Base-by-base conservation (phyloP, 2,797 vertebrate genomes). In the Oreochromis mossambicus region DNA sequence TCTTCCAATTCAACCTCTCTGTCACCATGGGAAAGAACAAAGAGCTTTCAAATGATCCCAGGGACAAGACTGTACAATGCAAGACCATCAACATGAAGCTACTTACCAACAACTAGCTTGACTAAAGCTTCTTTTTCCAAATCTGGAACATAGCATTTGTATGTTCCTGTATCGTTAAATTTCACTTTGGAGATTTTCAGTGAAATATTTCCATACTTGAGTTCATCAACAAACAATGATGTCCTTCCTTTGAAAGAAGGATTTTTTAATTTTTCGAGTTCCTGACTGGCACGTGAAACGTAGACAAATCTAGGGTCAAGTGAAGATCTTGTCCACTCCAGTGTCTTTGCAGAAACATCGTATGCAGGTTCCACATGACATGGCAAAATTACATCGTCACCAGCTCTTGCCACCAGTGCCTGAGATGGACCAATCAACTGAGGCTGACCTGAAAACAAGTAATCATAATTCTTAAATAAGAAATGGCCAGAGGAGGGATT, bases 11-110 rank as follows among this genome's bases (percentile, higher is more conserved):
- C 2, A 4, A 52, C 51, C 5, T 52, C n/a, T 12, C 50, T 3
- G 12, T 54, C 51, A 21, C 1, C n/a, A 24, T 24, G 10, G 0
- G 0, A 1, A 54, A 24, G 11, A 0, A 7, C n/a, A 54, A 54
- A 12, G 6, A 21, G 3, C 8, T 36, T 8, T 36, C 7, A 36
- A 8, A 36, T 52, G 5, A 21, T 52, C 0, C n/a, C n/a, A 6
- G n/a, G 10, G 51, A 21, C 51, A 52, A 4, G n/a, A 12, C n/a
- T 52, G 0, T 0, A 52, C 51, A 52, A 24, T 0, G 0, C 24
- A 24, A 24, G 24, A 54, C 11, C 0, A 54, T 38, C 9, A 38
- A 11, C 9, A 38, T 1, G 52, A 54, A 24, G 52, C 2, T 29
- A 5, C 19, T 68, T 68, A 68, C 63, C 63, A 26, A 68, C 36